Evolutionary conservation across 1,140 invertebrate genomes (phyloP).

Genomic region (Anthonomus grandis): DNA sequence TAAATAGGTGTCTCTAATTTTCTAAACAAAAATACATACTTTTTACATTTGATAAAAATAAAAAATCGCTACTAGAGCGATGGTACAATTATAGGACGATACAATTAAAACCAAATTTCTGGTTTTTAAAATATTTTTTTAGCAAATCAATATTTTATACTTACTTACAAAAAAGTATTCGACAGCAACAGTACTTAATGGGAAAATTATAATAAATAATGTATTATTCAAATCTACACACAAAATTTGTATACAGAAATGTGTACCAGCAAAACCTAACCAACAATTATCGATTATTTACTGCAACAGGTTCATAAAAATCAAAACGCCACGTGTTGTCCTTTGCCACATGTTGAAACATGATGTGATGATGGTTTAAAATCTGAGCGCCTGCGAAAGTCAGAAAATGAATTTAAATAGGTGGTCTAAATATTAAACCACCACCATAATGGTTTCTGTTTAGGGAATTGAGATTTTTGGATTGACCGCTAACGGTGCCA

Average conservation of each 20-base stretch:
- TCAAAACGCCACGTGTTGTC: no score
- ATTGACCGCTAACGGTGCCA: no score
- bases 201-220: no score
- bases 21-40: not conserved
- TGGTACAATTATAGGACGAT: not conserved
- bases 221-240: slow-evolving; percentile 3
- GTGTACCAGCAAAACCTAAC: slow-evolving; percentile 4
- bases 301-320: no score
- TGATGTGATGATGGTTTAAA: not conserved
- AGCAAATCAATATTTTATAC: slow-evolving; percentile 3
- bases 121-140: slow-evolving; percentile 1
- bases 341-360: no score
- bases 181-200: no score
- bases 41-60: not conserved
- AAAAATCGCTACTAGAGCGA: no score
- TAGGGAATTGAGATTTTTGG: no score
- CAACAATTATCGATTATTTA: slow-evolving; percentile 1
- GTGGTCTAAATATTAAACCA: not conserved
- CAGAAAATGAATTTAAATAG: not conserved
- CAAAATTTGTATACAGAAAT: not conserved
- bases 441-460: no score
- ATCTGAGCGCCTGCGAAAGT: not conserved
- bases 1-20: not conserved
- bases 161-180: slow-evolving; percentile 5
- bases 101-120: slow-evolving; percentile 6